phyloP scores from a whole-genome alignment of 2,888 invertebrate species.

The Stramonita haemastoma region DNA sequence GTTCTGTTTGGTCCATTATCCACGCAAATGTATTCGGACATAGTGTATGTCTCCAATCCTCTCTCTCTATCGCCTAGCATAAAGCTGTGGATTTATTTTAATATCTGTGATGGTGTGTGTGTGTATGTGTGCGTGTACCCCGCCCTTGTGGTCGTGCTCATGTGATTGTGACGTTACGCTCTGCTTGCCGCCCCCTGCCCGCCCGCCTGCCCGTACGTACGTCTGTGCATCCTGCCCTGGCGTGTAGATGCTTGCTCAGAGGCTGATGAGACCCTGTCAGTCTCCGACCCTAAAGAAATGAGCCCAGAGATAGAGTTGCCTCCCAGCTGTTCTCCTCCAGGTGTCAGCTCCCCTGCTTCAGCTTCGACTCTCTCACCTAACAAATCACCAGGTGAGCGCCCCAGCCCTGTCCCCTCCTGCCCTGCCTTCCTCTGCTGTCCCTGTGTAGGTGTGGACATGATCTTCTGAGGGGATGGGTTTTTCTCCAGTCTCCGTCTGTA shows the following conservation, averaged over 20 bases:
- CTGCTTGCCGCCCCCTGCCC: constrained; percentile 19
- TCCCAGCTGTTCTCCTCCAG: constrained; percentile 32
- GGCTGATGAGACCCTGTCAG: constrained; percentile 30
- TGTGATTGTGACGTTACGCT: constrained; percentile 14
- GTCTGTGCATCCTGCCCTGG: constrained; percentile 18
- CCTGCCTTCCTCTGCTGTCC: background rate
- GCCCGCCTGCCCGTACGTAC: background rate
- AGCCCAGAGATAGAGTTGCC: constrained; percentile 36
- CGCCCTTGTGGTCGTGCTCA: background rate
- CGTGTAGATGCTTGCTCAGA: constrained; percentile 42
- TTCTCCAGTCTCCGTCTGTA: too few relatives aligned
- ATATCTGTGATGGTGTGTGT: background rate
- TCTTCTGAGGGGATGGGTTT: too few relatives aligned
- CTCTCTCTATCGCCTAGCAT: background rate
- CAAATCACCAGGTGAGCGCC: constrained; percentile 36
- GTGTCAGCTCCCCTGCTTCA: constrained; percentile 45
- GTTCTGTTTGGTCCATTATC: background rate
- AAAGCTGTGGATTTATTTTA: background rate
- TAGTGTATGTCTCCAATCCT: background rate
- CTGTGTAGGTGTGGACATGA: background rate
- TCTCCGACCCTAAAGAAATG: constrained; percentile 36
- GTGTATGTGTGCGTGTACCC: background rate
- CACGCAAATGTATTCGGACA: background rate
- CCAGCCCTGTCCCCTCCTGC: background rate
- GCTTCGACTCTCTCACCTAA: constrained; percentile 40